These are phyloP conservation scores for Octodon degus DNA, from an alignment of 2,113 vertebrate genomes.

Conservation along the genomic window DNA sequence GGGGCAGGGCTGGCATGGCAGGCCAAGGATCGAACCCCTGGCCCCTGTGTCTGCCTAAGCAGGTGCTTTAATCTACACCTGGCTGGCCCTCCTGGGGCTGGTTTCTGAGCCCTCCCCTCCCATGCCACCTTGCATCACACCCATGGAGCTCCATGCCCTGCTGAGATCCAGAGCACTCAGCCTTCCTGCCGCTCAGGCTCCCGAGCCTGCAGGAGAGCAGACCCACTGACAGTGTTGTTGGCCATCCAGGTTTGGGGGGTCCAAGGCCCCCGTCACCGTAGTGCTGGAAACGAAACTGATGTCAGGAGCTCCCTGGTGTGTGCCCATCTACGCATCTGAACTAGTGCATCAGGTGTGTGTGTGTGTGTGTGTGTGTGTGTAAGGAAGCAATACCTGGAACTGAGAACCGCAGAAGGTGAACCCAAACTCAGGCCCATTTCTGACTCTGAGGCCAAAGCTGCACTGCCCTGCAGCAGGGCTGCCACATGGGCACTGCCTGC, in stretches of 20 bases:
- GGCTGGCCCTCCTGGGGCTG: too few species aligned
- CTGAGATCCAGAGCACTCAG: not conserved
- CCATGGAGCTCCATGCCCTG: not conserved
- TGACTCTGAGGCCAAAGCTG: not conserved
- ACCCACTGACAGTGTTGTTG: accelerated
- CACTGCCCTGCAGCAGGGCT: accelerated
- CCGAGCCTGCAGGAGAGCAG: not conserved
- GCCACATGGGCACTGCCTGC: accelerated
- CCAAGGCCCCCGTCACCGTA: accelerated
- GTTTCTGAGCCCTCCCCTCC: not conserved
- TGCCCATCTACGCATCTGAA: not conserved
- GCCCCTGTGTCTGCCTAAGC: too few species aligned
- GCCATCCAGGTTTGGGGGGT: accelerated
- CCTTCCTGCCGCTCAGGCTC: too few species aligned
- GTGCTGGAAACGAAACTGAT: accelerated
- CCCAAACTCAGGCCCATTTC: not conserved
- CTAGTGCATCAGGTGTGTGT: not conserved
- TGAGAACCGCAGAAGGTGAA: not conserved
- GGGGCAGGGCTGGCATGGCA: too few species aligned
- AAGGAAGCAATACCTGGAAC: not conserved
- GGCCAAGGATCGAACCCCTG: too few species aligned
- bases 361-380: not conserved
- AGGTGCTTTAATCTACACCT: too few species aligned
- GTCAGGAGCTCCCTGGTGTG: accelerated
- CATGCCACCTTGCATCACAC: accelerated